These are phyloP conservation scores for Drosophila kokeensis DNA, from an alignment of 2,888 invertebrate genomes.

Conservation along the genomic window DNA sequence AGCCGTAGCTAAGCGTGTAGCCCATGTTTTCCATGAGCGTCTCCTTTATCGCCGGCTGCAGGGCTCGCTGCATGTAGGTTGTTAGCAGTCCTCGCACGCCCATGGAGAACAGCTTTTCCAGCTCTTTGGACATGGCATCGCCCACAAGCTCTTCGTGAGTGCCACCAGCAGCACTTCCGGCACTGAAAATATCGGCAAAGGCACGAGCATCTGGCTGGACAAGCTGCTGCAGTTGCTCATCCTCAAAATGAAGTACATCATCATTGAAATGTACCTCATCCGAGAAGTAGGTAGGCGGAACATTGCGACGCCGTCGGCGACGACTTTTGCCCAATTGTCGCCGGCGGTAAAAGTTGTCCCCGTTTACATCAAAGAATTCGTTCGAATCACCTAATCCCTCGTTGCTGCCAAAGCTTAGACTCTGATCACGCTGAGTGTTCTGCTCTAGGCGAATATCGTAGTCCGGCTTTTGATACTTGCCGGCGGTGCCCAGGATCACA, in stretches of 20 bases:
- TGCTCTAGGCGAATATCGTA: constrained; percentile 79
- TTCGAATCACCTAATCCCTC: constrained; percentile 54
- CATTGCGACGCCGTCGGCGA: constrained; percentile 59
- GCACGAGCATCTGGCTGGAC: constrained; percentile 83
- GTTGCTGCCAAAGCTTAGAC: constrained; percentile 54
- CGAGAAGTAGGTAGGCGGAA: constrained; percentile 12
- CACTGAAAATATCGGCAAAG: constrained; percentile 81
- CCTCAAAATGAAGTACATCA: constrained; percentile 79
- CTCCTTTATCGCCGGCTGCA: constrained; percentile 94
- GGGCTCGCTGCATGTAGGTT: constrained; percentile 92
- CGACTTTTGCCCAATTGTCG: constrained; percentile 59
- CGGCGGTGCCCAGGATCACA: constrained; percentile 64
- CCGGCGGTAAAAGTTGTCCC: constrained; percentile 71
- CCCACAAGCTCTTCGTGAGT: constrained; percentile 86
- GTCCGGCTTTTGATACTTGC: constrained; percentile 62
- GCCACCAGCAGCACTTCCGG: constrained; percentile 25
- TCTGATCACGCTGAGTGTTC: constrained; percentile 56
- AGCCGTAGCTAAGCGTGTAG: constrained; percentile 94
- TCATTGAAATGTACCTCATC: constrained; percentile 80
- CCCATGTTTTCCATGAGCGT: constrained; percentile 95
- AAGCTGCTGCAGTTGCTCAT: constrained; percentile 78
- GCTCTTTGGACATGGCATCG: constrained; percentile 90
- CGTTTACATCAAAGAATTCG: constrained; percentile 58
- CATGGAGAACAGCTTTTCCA: constrained; percentile 93
- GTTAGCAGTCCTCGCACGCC: constrained; percentile 93